Conservation (phyloP, 2,888 invertebrate species). For the Polylopha cassiicola region DNA sequence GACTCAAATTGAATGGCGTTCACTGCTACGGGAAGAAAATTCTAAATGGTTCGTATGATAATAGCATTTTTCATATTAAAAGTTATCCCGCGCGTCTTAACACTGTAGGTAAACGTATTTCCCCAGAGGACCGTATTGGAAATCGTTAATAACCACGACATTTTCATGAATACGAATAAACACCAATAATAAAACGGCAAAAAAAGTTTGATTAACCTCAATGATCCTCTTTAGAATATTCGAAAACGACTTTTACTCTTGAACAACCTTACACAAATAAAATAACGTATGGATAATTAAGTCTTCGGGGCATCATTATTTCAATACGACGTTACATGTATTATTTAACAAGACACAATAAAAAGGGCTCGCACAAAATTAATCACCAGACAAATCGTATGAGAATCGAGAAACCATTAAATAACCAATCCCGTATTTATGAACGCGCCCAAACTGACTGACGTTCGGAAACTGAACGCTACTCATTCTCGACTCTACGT, state of each 20-base stretch:
- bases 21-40: slow-evolving; percentile 12
- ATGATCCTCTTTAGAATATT: slow-evolving; percentile 1
- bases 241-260: too few relatives aligned
- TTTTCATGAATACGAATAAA: too few relatives aligned
- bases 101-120: slow-evolving; percentile 16
- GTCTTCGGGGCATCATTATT: slow-evolving; percentile 10
- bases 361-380: slow-evolving; percentile 47
- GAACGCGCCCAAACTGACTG: slow-evolving; percentile 30
- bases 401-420: slow-evolving; percentile 71
- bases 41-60: slow-evolving; percentile 50
- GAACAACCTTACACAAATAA: neutral
- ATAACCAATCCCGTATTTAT: slow-evolving; percentile 68
- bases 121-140: slow-evolving; percentile 18
- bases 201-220: slow-evolving; percentile 4
- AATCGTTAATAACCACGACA: slow-evolving; percentile 19
- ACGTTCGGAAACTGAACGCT: slow-evolving; percentile 25
- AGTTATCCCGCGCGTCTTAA: slow-evolving; percentile 47
- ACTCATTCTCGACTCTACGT: slow-evolving; percentile 27
- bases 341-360: neutral
- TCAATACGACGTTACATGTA: neutral
- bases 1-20: slow-evolving; percentile 16
- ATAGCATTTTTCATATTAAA: slow-evolving; percentile 76
- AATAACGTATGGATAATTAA: slow-evolving; percentile 3
- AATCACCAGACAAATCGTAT: slow-evolving; percentile 64
- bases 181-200: slow-evolving; percentile 9